Conservation (phyloP, 2,113 vertebrate species). For the Eulemur rufifrons region DNA sequence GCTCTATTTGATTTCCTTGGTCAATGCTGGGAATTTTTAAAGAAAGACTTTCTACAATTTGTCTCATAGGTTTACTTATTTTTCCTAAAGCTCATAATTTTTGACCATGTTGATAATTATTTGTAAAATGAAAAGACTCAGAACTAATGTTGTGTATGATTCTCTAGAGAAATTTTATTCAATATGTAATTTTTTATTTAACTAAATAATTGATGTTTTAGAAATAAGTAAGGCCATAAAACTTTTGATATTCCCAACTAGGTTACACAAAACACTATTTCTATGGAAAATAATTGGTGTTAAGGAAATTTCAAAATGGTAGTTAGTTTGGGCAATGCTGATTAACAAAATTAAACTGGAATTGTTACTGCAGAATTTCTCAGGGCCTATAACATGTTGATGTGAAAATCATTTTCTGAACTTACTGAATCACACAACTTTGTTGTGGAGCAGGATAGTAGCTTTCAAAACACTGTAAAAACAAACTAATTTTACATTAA, state of each 20-base stretch:
- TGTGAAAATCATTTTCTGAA: neutral
- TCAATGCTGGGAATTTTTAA: neutral
- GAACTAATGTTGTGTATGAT: neutral
- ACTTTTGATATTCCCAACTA: neutral
- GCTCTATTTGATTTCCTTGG: neutral
- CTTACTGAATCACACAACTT: neutral
- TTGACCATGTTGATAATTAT: neutral
- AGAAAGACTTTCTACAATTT: neutral
- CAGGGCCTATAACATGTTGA: neutral
- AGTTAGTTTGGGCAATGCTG: neutral
- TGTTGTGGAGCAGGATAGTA: neutral
- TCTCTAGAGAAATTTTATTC: neutral
- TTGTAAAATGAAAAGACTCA: conserved; percentile 5
- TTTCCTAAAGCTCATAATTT: neutral
- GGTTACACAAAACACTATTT: neutral
- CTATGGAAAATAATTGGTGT: neutral
- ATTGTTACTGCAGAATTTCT: neutral
- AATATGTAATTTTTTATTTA: neutral
- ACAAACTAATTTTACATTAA: neutral
- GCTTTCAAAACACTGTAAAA: neutral
- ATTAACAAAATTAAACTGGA: neutral
- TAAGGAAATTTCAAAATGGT: neutral
- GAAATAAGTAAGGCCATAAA: neutral
- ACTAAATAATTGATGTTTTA: neutral
- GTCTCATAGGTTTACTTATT: neutral